These are phyloP conservation scores for Muschampia plurimacula DNA, from an alignment of 2,888 invertebrate genomes.

Conservation along the genomic window DNA sequence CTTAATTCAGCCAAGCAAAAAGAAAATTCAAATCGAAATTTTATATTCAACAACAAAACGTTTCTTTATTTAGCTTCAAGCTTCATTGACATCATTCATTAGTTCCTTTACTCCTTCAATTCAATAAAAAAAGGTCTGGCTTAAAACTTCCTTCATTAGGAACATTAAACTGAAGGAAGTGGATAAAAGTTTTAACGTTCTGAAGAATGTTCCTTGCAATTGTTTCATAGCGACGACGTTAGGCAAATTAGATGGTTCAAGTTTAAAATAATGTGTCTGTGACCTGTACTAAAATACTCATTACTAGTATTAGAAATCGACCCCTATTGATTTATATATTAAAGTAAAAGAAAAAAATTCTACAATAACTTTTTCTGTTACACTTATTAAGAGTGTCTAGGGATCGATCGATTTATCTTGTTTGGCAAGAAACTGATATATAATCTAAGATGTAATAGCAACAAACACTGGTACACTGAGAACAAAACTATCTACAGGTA, in stretches of 20 bases:
- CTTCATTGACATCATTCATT: slow-evolving; percentile 4
- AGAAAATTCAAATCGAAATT: background rate
- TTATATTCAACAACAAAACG: background rate
- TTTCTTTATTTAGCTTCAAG: background rate
- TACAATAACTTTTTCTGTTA: too few relatives aligned
- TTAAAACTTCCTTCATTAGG: slow-evolving; percentile 18
- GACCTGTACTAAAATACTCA: background rate
- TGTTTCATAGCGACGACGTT: slow-evolving; percentile 19
- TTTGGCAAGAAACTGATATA: too few relatives aligned
- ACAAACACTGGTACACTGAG: too few relatives aligned
- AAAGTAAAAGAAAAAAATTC: too few relatives aligned
- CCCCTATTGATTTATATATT: background rate
- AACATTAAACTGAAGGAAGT: slow-evolving; percentile 11
- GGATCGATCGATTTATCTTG: background rate
- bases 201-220: slow-evolving; percentile 19
- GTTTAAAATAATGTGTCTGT: slow-evolving; percentile 4
- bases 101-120: slow-evolving; percentile 4
- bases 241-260: slow-evolving; percentile 21
- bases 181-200: slow-evolving; percentile 26
- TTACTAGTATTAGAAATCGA: background rate
- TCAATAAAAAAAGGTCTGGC: slow-evolving; percentile 9
- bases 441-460: too few relatives aligned
- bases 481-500: too few relatives aligned
- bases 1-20: too few relatives aligned
- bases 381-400: too few relatives aligned